Evolutionary conservation across 1,140 invertebrate species (phyloP), one percentile per base, ranked within the genome.

Genomic region (Anadara kagoshimensis): DNA sequence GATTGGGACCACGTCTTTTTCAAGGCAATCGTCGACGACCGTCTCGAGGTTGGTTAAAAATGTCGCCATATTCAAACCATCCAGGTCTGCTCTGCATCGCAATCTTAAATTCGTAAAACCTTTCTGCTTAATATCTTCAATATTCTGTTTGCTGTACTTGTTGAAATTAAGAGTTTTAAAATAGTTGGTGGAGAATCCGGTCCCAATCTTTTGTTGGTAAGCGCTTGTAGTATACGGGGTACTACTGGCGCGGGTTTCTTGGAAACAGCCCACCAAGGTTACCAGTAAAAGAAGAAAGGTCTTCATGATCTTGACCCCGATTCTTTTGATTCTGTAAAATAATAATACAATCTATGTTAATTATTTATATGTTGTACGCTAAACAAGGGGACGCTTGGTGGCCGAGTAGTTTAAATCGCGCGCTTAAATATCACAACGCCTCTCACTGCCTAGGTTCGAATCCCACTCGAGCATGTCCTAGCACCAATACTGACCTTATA

Each of bases 1-100:
- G 20, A 56, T 56, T 11, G 54, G 54, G 14, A 24, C 24, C 20
- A 56, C 24, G 24, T 56, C 14, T 24, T 20, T 56, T 16, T 20
- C 54, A 26, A 56, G 54, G 24, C 54, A 56, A 56, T 56, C 54
- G 54, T 56, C 22, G n/a, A 56, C 54, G 54, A 56, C 54, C 14
- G 20, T 56, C 20, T 56, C 54, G 5, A 56, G 24, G 14, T 56
- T 56, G n/a, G 1, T 56, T 24, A 56, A 26, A 24, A 56, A 56
- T 14, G 26, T 24, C 4, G n/a, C 14, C 54, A 29, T 56, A 24
- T 29, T 24, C 0, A 56, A 56, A 26, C 26, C 26, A 14, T 56
- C 24, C 7, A 56, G 24, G 12, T 56, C 54, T 56, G 54, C 54
- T 56, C 54, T 56, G 24, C 54, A 56, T 56, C 54, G n/a, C 24